Conservation (phyloP, 2,888 invertebrate species). For the Tetanocera ferruginea region DNA sequence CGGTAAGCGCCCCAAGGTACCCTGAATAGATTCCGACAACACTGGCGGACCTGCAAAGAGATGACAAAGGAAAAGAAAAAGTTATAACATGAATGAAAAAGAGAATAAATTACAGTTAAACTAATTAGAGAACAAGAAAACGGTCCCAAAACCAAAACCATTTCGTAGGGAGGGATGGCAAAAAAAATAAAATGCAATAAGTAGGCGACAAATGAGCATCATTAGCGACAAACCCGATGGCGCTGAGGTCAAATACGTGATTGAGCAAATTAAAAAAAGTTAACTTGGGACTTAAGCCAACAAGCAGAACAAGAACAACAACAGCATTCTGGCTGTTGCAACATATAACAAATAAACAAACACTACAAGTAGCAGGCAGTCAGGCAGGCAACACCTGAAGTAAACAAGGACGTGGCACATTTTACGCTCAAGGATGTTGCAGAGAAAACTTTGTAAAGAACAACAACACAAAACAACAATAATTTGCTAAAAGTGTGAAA, state of each 20-base stretch:
- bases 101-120: neutral
- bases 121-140: conserved; percentile 7
- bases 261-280: conserved; percentile 6
- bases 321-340: neutral
- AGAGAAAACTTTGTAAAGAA: neutral
- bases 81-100: conserved; percentile 6
- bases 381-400: neutral
- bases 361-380: neutral
- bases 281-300: neutral
- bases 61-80: conserved; percentile 26
- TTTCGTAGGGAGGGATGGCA: neutral
- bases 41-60: conserved; percentile 64
- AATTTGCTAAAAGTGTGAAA: neutral
- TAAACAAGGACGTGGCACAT: neutral
- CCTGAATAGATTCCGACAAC: conserved; percentile 68
- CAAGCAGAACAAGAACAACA: neutral
- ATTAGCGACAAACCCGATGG: neutral
- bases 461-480: neutral
- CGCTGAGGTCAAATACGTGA: conserved; percentile 11
- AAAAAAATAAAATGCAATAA: conserved; percentile 19
- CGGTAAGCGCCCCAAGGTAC: conserved; percentile 67
- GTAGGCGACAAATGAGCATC: conserved; percentile 23
- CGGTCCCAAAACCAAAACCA: neutral
- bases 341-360: neutral
- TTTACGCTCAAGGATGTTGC: neutral